Conservation (phyloP, 1,140 invertebrate species). For the Drosophila sturtevanti region DNA sequence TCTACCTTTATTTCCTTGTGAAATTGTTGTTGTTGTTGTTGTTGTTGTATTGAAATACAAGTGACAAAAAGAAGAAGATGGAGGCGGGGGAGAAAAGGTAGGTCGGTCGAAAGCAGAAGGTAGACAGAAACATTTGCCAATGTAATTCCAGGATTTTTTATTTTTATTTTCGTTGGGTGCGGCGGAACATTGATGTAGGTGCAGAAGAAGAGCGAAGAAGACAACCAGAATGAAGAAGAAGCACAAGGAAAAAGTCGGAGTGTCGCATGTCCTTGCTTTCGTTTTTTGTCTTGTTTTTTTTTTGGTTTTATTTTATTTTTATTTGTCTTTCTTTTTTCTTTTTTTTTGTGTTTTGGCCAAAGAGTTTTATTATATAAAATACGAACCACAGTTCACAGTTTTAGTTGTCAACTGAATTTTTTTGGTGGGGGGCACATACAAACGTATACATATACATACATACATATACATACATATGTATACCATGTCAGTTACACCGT, state of each 20-base stretch:
- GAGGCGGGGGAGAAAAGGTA: neutral
- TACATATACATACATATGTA: slow-evolving; percentile 5
- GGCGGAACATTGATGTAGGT: neutral
- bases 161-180: neutral
- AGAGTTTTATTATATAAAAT: slow-evolving; percentile 14
- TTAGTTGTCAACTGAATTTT: slow-evolving; percentile 56
- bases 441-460: neutral
- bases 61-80: neutral
- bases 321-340: neutral
- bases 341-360: neutral
- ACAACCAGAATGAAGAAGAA: neutral
- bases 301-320: neutral
- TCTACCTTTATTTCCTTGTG: neutral
- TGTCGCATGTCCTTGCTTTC: slow-evolving; percentile 17
- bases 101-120: neutral
- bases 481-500: slow-evolving; percentile 38
- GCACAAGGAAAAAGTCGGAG: neutral
- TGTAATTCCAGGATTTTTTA: slow-evolving; percentile 6
- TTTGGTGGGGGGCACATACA: slow-evolving; percentile 19
- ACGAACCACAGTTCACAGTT: slow-evolving; percentile 33
- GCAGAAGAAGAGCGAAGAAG: neutral
- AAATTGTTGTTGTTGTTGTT: neutral
- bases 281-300: neutral
- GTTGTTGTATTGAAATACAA: neutral
- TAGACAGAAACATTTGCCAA: slow-evolving; percentile 1